These are phyloP conservation scores for Scaeva pyrastri DNA, from an alignment of 2,888 invertebrate genomes.

Conservation along the genomic window DNA sequence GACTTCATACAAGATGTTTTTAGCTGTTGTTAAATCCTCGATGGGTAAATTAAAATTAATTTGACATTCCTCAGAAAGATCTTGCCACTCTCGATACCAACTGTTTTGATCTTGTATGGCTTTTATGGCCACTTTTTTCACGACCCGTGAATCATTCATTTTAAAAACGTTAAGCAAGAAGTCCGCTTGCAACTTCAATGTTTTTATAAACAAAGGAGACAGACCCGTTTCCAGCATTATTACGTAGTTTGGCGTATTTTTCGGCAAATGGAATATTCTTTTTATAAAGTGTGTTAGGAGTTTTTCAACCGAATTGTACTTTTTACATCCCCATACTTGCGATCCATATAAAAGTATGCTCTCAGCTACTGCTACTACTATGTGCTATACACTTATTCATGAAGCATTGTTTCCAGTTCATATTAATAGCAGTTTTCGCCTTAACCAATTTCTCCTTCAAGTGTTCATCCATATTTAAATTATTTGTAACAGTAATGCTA, in stretches of 20 bases:
- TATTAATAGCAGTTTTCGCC: too few species aligned
- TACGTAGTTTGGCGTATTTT: neutral
- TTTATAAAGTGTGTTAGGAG: neutral
- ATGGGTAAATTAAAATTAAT: neutral
- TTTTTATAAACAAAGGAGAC: too few species aligned
- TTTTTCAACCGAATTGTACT: too few species aligned
- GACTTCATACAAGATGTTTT: slow-evolving; percentile 2
- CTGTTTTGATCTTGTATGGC: too few species aligned
- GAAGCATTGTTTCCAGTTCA: too few species aligned
- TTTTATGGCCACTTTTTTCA: too few species aligned
- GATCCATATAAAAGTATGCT: neutral
- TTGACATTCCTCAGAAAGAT: neutral
- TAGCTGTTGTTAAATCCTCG: neutral
- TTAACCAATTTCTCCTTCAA: too few species aligned
- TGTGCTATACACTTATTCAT: too few species aligned
- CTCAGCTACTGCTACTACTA: neutral
- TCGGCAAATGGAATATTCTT: neutral
- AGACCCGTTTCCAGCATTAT: too few species aligned
- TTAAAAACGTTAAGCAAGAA: neutral
- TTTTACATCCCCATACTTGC: neutral
- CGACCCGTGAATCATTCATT: neutral
- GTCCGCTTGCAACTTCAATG: neutral
- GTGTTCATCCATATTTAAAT: too few species aligned
- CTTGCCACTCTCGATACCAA: neutral
- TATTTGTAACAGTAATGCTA: too few species aligned